Evolutionary conservation across 2,888 invertebrate genomes (phyloP).

Genomic region (Abscondita cerata): DNA sequence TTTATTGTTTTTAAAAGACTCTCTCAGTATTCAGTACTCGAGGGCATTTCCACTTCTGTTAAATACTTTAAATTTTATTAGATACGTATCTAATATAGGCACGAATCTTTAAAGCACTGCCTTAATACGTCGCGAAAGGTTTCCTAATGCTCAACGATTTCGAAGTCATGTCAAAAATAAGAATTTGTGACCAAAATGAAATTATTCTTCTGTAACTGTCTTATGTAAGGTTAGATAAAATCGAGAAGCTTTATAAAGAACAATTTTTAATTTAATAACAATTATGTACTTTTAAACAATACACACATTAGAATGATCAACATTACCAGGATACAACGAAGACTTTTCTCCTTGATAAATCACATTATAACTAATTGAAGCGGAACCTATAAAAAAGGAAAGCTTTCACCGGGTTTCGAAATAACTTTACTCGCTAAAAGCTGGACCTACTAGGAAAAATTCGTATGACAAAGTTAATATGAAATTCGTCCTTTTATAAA

Average conservation of each 20-base stretch:
- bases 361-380: conserved; percentile 59
- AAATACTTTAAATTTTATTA: conserved; percentile 20
- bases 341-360: conserved; percentile 57
- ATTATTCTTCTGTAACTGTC: no score
- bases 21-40: conserved; percentile 45
- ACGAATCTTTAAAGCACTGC: no score
- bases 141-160: no score
- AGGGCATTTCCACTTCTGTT: conserved; percentile 27
- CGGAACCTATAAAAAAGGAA: conserved; percentile 45
- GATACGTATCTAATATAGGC: background rate
- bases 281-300: no score
- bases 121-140: no score
- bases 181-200: no score
- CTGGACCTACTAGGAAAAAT: conserved; percentile 25
- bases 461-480: conserved; percentile 33
- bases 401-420: conserved; percentile 28
- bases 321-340: conserved; percentile 59
- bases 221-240: no score
- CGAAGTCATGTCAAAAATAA: no score
- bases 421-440: conserved; percentile 36
- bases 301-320: conserved; percentile 45
- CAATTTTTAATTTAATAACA: no score
- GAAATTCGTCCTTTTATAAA: conserved; percentile 28
- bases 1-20: conserved; percentile 49
- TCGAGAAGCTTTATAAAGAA: no score